These are phyloP conservation scores for Microctonus brassicae DNA, from an alignment of 2,888 invertebrate species.

Conservation along the genomic window DNA sequence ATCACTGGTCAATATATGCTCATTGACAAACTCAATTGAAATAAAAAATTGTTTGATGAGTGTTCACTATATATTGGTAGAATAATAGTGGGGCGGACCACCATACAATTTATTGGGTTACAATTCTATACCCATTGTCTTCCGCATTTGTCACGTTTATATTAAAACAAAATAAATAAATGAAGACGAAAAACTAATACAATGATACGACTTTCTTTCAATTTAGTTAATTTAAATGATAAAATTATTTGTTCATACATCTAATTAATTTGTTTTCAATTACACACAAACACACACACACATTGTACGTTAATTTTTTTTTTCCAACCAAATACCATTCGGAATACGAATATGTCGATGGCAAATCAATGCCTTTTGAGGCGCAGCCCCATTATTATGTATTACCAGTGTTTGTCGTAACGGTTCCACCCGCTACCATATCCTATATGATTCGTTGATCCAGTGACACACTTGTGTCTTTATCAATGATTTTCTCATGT, in stretches of 20 bases:
- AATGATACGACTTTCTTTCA: background rate
- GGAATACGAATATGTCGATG: constrained; percentile 45
- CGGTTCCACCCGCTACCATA: constrained; percentile 52
- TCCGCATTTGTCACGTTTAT: background rate
- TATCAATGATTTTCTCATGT: constrained; percentile 37
- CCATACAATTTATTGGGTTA: constrained; percentile 57
- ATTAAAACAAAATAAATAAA: background rate
- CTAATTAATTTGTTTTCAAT: no score
- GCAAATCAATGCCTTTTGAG: constrained; percentile 46
- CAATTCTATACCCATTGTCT: constrained; percentile 45
- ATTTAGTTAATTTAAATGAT: no score
- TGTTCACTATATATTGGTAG: constrained; percentile 54
- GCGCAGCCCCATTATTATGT: constrained; percentile 59
- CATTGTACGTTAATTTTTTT: background rate
- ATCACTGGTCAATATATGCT: constrained; percentile 19
- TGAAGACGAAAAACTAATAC: no score
- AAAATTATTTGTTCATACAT: no score
- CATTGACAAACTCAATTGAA: constrained; percentile 43
- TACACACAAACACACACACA: background rate
- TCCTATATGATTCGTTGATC: constrained; percentile 54
- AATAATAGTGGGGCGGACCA: constrained; percentile 48
- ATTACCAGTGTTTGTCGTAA: constrained; percentile 51
- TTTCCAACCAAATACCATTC: constrained; percentile 19
- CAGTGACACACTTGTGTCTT: constrained; percentile 58
- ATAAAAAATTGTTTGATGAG: constrained; percentile 50